These are phyloP conservation scores for Sesia apiformis DNA, from an alignment of 2,888 invertebrate species.

Conservation along the genomic window DNA sequence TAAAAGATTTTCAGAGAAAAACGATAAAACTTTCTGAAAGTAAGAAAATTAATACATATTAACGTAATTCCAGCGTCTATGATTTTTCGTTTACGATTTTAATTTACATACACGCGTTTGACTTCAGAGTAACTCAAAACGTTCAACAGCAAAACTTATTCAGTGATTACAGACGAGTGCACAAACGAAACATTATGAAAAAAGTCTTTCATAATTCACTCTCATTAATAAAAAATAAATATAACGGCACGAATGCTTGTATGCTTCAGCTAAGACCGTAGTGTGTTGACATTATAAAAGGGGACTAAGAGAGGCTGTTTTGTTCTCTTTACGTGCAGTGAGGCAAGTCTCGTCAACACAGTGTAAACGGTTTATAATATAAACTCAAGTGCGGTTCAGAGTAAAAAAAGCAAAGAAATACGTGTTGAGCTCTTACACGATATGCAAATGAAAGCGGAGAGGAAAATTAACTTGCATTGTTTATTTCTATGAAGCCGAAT, in stretches of 20 bases:
- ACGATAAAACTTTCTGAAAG: no score
- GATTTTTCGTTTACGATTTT: no score
- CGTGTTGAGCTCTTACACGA: conserved; percentile 28
- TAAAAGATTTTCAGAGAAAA: no score
- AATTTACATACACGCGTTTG: no score
- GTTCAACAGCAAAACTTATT: background rate
- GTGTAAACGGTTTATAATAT: conserved; percentile 47
- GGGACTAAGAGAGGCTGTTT: conserved; percentile 20
- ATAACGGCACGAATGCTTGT: conserved; percentile 14
- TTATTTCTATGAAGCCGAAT: background rate
- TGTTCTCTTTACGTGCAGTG: conserved; percentile 22
- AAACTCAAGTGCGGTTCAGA: conserved; percentile 46
- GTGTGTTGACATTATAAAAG: conserved; percentile 32
- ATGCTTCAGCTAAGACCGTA: conserved; percentile 16
- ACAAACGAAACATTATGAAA: background rate
- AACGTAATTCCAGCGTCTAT: no score
- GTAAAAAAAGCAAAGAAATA: conserved; percentile 16
- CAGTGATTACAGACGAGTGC: background rate
- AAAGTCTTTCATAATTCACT: background rate
- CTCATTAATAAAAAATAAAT: conserved; percentile 2
- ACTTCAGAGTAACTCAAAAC: background rate
- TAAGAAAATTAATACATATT: no score
- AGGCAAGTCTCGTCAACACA: conserved; percentile 19
- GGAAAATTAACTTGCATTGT: conserved; percentile 30
- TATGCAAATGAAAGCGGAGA: conserved; percentile 31